Percentiles rank a stretch among this genome's conserved stretches.
Conservation (phyloP, 2,797 vertebrate species). For the Anguilla anguilla region DNA sequence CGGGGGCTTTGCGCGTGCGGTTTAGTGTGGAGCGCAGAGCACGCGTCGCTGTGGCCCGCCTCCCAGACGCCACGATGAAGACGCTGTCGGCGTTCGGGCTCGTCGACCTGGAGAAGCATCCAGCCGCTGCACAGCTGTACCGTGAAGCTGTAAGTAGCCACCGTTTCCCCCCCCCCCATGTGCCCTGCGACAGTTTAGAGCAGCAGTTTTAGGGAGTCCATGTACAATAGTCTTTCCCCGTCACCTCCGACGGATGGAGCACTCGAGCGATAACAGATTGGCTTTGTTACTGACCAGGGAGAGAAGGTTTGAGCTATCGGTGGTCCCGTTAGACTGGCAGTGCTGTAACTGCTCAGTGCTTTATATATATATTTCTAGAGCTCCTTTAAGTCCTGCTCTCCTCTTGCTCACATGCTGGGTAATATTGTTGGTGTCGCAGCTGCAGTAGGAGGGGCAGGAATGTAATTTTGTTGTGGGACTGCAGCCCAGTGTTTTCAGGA, state of each 20-base stretch:
- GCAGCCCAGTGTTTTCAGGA: background rate
- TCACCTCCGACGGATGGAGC: background rate
- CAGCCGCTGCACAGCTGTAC: background rate
- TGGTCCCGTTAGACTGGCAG: too few species aligned
- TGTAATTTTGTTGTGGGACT: slow-evolving; percentile 3
- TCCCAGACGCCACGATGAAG: background rate
- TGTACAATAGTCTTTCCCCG: too few species aligned
- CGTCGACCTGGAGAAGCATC: background rate
- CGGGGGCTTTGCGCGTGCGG: background rate
- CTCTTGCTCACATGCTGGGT: too few species aligned
- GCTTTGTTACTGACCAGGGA: too few species aligned
- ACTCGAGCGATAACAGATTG: too few species aligned
- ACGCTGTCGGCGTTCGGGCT: background rate
- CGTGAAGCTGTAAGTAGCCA: background rate
- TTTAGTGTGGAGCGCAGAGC: background rate
- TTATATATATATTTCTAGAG: too few species aligned
- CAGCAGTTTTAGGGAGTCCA: background rate
- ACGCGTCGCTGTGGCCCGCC: background rate
- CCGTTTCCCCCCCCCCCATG: background rate
- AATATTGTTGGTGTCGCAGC: background rate
- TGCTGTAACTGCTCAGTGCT: too few species aligned
- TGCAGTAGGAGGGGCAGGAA: background rate
- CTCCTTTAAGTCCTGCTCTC: too few species aligned
- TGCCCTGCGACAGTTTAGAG: background rate
- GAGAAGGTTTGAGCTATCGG: too few species aligned